Evolutionary conservation across 92 coral and sea anemone genomes (phyloP).

Genomic region (Epizoanthus fatuus): DNA sequence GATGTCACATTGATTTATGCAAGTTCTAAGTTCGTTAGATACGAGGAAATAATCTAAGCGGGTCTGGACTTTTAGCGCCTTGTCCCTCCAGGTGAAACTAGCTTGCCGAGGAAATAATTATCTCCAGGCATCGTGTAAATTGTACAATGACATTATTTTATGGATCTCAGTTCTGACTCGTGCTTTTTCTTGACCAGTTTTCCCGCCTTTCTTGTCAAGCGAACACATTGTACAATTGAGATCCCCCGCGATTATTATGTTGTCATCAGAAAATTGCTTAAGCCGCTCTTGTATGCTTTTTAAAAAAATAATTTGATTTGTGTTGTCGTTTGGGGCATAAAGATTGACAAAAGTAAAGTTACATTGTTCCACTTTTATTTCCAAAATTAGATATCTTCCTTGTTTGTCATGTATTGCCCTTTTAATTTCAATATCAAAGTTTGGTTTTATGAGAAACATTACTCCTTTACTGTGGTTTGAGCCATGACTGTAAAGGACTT

Average conservation of each 20-base stretch:
- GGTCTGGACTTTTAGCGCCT: too few relatives aligned
- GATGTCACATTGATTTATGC: neutral
- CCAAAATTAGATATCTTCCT: constrained; percentile 8
- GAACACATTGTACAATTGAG: constrained; percentile 13
- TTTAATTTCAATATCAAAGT: neutral
- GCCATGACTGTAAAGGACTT: too few relatives aligned
- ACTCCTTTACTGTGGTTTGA: too few relatives aligned
- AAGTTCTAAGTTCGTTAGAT: too few relatives aligned
- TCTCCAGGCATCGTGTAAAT: constrained; percentile 32
- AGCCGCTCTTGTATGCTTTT: neutral
- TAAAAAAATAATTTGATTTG: constrained; percentile 9
- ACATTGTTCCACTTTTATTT: neutral
- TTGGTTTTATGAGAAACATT: neutral
- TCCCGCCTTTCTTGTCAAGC: constrained; percentile 32
- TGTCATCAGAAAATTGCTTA: neutral
- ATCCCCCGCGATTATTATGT: constrained; percentile 15
- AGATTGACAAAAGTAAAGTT: constrained; percentile 3
- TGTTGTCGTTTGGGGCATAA: constrained; percentile 29
- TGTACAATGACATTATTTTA: neutral
- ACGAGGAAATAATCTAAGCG: too few relatives aligned
- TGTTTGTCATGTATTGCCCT: constrained; percentile 5
- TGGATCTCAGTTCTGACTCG: constrained; percentile 6
- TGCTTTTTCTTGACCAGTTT: neutral
- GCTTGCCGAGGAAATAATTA: neutral
- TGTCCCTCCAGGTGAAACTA: neutral